A percentile compares a stretch with the other conserved stretches of the same genome.
Evolutionary conservation across 2,113 vertebrate genomes (phyloP).

Genomic region (Callorhinus ursinus): DNA sequence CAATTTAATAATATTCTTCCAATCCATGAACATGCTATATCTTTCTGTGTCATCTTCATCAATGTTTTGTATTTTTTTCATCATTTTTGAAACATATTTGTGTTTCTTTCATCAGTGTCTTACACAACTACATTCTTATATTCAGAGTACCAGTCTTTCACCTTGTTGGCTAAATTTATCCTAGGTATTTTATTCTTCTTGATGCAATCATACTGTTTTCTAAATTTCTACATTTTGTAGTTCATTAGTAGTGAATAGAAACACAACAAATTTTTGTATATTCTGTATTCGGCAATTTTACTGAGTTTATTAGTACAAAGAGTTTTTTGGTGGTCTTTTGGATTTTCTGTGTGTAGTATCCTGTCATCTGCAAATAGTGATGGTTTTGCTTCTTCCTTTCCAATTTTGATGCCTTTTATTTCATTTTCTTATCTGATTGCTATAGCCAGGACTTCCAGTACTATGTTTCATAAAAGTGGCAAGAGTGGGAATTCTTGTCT

Average conservation of each 20-base stretch:
- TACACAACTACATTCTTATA: background rate
- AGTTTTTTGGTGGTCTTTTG: background rate
- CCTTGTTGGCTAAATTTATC: background rate
- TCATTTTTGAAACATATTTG: no score
- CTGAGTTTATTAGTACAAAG: background rate
- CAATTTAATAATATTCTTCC: background rate
- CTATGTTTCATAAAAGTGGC: background rate
- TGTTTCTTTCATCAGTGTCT: background rate
- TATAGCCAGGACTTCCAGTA: background rate
- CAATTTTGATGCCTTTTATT: background rate
- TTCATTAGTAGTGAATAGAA: background rate
- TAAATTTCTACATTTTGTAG: background rate
- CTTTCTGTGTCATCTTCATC: background rate
- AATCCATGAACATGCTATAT: background rate
- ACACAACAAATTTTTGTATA: background rate
- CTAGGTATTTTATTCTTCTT: background rate
- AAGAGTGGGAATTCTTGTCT: background rate
- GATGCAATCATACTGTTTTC: background rate
- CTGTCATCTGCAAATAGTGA: background rate
- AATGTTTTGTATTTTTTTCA: background rate
- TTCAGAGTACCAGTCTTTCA: background rate
- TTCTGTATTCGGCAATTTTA: background rate
- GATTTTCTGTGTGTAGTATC: background rate
- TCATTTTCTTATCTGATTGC: background rate
- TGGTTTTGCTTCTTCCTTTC: background rate